phyloP scores from a whole-genome alignment of 2,888 invertebrate genomes.

The Troides helena region DNA sequence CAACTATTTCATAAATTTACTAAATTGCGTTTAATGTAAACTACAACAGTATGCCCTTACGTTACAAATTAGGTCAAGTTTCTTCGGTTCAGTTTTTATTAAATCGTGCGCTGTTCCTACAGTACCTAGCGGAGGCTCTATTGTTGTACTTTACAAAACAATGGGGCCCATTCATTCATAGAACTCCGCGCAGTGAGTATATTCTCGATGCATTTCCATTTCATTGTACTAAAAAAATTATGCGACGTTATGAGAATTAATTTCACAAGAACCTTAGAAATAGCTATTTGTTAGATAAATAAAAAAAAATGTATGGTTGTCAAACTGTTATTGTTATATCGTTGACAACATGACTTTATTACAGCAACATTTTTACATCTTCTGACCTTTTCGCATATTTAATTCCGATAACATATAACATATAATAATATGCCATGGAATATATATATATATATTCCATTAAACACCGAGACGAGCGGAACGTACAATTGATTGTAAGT shows the following conservation, averaged over 20 bases:
- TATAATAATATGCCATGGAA: too few species aligned
- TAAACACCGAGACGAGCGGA: too few species aligned
- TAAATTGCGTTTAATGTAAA: background rate
- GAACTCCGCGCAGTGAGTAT: constrained; percentile 6
- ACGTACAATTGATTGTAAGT: too few species aligned
- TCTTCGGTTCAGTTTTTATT: constrained; percentile 13
- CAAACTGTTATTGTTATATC: too few species aligned
- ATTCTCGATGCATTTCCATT: constrained; percentile 7
- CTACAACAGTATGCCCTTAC: background rate
- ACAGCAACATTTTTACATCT: too few species aligned
- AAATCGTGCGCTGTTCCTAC: constrained; percentile 12
- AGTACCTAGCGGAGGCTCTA: constrained; percentile 10
- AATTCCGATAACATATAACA: too few species aligned
- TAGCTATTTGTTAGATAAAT: too few species aligned
- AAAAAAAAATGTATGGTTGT: too few species aligned
- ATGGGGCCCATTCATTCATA: constrained; percentile 15
- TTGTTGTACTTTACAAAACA: constrained; percentile 25
- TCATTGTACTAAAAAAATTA: background rate
- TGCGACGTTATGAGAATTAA: background rate
- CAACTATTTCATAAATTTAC: background rate
- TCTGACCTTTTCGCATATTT: too few species aligned
- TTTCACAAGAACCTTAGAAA: background rate
- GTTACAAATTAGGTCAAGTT: constrained; percentile 21
- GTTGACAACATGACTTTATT: too few species aligned
- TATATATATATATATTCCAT: too few species aligned